phyloP scores from a whole-genome alignment of 2,888 invertebrate species.

The Branchinecta sandiegonensis region DNA sequence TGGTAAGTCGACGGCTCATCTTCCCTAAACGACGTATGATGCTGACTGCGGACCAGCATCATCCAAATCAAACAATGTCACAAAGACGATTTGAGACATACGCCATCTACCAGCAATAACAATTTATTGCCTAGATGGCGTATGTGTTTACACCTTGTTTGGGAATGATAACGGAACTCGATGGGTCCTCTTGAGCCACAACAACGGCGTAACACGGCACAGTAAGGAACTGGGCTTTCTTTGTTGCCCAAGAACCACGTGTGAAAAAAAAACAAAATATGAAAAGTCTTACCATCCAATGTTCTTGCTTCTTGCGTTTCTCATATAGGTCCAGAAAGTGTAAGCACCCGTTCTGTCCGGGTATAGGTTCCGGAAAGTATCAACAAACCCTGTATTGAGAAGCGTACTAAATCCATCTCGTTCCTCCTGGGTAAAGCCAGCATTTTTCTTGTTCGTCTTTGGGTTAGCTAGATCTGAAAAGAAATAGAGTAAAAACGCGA shows the following conservation, averaged over 20 bases:
- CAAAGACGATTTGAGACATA: too few relatives aligned
- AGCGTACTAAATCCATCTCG: slow-evolving; percentile 76
- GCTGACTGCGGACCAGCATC: too few relatives aligned
- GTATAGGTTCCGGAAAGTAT: slow-evolving; percentile 71
- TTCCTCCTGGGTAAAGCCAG: slow-evolving; percentile 92
- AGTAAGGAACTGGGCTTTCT: not conserved
- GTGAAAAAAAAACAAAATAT: not conserved
- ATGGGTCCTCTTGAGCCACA: too few relatives aligned
- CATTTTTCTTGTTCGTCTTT: slow-evolving; percentile 74
- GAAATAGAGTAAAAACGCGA: too few relatives aligned
- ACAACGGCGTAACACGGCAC: too few relatives aligned
- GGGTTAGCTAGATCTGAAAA: slow-evolving; percentile 77
- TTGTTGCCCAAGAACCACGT: not conserved
- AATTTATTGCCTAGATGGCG: too few relatives aligned
- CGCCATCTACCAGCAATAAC: too few relatives aligned
- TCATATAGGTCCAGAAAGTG: slow-evolving; percentile 91
- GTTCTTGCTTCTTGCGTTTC: slow-evolving; percentile 69
- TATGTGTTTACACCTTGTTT: too few relatives aligned
- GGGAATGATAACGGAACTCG: too few relatives aligned
- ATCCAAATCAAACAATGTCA: too few relatives aligned
- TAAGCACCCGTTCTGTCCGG: slow-evolving; percentile 69
- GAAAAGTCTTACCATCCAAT: slow-evolving; percentile 65
- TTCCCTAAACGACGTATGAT: too few relatives aligned
- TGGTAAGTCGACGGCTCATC: too few relatives aligned
- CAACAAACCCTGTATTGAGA: slow-evolving; percentile 64